Evolutionary conservation across 2,888 invertebrate species (phyloP).

Genomic region (Nebria brevicollis): DNA sequence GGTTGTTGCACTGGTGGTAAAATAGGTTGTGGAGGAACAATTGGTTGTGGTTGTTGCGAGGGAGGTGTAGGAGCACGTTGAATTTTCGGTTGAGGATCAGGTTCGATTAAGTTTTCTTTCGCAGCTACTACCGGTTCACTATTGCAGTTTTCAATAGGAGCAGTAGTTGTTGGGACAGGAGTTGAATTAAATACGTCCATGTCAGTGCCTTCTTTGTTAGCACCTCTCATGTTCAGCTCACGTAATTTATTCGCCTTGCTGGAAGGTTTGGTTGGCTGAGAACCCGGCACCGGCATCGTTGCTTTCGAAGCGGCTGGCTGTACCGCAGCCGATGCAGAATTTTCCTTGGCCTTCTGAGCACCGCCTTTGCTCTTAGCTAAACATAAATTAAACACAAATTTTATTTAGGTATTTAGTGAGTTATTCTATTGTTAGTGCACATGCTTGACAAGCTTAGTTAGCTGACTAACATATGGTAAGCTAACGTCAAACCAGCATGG

Average conservation of each 20-base stretch:
- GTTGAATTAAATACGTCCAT: conserved; percentile 68
- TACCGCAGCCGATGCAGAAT: conserved; percentile 27
- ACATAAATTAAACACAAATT: conserved; percentile 3
- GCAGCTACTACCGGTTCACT: conserved; percentile 28
- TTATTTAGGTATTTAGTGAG: not conserved
- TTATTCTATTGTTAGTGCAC: no score
- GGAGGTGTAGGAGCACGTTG: conserved; percentile 6
- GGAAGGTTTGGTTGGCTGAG: conserved; percentile 64
- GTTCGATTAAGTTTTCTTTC: conserved; percentile 42
- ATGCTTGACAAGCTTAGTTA: not conserved
- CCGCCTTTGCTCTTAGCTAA: conserved; percentile 42
- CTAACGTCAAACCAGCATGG: conserved; percentile 16
- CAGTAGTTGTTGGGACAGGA: conserved; percentile 50
- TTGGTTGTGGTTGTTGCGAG: conserved; percentile 24
- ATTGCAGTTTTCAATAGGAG: conserved; percentile 45
- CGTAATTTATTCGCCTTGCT: conserved; percentile 65
- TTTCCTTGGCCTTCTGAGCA: conserved; percentile 42
- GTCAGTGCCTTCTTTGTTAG: conserved; percentile 70
- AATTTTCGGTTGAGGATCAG: conserved; percentile 29
- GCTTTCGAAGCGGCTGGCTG: conserved; percentile 48
- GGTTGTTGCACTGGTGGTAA: conserved; percentile 17
- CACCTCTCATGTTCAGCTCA: conserved; percentile 68
- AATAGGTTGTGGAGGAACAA: conserved; percentile 11
- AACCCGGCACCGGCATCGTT: conserved; percentile 55
- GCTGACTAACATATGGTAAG: conserved; percentile 34